Evolutionary conservation across 1,140 invertebrate genomes (phyloP), one percentile per base, ranked within the genome.

Genomic region (Nephila pilipes): DNA sequence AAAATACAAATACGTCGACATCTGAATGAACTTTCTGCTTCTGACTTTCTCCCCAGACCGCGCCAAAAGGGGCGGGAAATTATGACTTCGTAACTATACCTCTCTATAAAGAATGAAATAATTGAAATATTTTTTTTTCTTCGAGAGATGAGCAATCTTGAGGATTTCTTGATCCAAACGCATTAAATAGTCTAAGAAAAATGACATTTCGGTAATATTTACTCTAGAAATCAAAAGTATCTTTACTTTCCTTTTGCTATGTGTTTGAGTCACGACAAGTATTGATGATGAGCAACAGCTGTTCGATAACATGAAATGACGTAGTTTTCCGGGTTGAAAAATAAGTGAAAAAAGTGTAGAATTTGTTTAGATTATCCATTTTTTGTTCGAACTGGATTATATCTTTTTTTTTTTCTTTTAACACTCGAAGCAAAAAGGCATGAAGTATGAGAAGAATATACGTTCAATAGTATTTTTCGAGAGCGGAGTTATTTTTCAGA

Each of bases 1-100:
- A 83, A 83, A 83, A 83, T 57, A 83, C 69, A 75, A 75, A 75
- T 32, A 75, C 69, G 69, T 29, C 69, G 69, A 75, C 69, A 36
- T 75, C 18, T 36, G 69, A 75, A 75, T 32, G 69, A 75, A 75
- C 14, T 32, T 75, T 65, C 29, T 18, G 69, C 69, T 75, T 75
- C 69, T 29, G 69, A 75, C 69, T 75, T 75, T 75, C 32, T 29
- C 29, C 36, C 69, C 69, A 75, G 32, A 75, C 32, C 25, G 14
- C 69, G 69, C 69, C 69, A 75, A 75, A 75, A 36, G 69, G 69
- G 69, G 69, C 69, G 69, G 69, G 69, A 75, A 75, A 75, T 18
- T 75, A 29, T 16, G 69, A 75, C 16, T 18, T 22, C 12, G 6
- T n/a, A n/a, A n/a, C n/a, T n/a, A n/a, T n/a, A n/a, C n/a, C 58